phyloP scores from a whole-genome alignment of 92 coral and sea anemone genomes.

The Parazoanthus atlanticus region DNA sequence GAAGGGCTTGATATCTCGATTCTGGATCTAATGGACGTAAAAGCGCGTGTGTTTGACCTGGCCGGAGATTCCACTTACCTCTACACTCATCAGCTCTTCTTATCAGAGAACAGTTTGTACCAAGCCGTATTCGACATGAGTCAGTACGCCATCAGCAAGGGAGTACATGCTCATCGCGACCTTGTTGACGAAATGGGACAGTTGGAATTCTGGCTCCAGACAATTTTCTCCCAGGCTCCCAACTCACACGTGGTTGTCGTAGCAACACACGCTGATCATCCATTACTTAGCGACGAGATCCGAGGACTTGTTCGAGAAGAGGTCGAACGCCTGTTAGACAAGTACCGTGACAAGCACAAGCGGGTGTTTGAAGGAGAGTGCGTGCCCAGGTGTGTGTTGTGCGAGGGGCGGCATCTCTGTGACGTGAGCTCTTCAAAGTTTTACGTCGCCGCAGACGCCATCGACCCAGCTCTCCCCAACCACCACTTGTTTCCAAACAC shows the following conservation, averaged over 20 bases:
- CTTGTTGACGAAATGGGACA: constrained; percentile 71
- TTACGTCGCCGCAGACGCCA: constrained; percentile 53
- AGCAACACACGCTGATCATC: constrained; percentile 84
- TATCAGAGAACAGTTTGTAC: constrained; percentile 85
- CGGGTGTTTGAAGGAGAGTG: constrained; percentile 80
- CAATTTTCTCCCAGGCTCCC: constrained; percentile 81
- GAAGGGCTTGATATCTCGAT: constrained; percentile 70
- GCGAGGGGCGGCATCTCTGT: constrained; percentile 77
- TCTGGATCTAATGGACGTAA: constrained; percentile 62
- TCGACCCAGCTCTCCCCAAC: constrained; percentile 16
- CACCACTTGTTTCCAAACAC: constrained; percentile 27
- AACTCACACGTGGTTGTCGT: constrained; percentile 77
- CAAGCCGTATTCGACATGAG: constrained; percentile 86
- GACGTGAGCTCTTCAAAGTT: constrained; percentile 69
- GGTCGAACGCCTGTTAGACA: constrained; percentile 73
- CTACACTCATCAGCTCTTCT: constrained; percentile 68
- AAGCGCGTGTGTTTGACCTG: constrained; percentile 77
- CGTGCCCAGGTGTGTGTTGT: constrained; percentile 77
- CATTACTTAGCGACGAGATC: constrained; percentile 70
- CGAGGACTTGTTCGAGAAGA: constrained; percentile 78
- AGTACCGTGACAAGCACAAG: constrained; percentile 77
- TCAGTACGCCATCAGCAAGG: constrained; percentile 73
- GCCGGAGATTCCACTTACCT: constrained; percentile 74
- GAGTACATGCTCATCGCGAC: constrained; percentile 45
- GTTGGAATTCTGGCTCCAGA: constrained; percentile 82